phyloP scores from a whole-genome alignment of 2,113 vertebrate genomes.

The Charadrius vociferus region DNA sequence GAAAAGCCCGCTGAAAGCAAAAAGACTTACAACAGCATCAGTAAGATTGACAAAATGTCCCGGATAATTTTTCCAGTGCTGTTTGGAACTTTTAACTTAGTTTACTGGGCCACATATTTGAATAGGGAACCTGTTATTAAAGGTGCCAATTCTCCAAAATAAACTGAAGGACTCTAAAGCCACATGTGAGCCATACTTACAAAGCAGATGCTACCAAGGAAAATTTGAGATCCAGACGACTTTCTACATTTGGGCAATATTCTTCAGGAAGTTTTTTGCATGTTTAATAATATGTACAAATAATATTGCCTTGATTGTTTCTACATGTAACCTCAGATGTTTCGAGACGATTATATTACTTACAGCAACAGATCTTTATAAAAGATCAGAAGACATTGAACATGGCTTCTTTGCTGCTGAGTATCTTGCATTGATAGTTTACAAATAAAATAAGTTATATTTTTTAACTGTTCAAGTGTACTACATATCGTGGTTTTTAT shows the following conservation, averaged over 20 bases:
- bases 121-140: slow-evolving; percentile 95
- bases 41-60: slow-evolving; percentile 99
- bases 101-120: slow-evolving; percentile 98
- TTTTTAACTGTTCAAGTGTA: slow-evolving; percentile 77
- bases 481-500: slow-evolving; percentile 76
- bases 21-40: slow-evolving; percentile 99
- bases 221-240: slow-evolving; percentile 73
- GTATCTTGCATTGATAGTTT: slow-evolving; percentile 74
- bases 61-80: slow-evolving; percentile 94
- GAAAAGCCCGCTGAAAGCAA: slow-evolving; percentile 88
- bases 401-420: slow-evolving; percentile 68
- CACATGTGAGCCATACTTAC: slow-evolving; percentile 74
- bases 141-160: slow-evolving; percentile 85
- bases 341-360: slow-evolving; percentile 69
- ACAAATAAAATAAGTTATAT: slow-evolving; percentile 80
- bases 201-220: slow-evolving; percentile 71
- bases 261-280: slow-evolving; percentile 86
- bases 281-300: slow-evolving; percentile 87
- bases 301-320: slow-evolving; percentile 89
- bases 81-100: slow-evolving; percentile 97
- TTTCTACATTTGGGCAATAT: slow-evolving; percentile 68
- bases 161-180: slow-evolving; percentile 50
- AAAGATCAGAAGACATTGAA: slow-evolving; percentile 66
- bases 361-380: slow-evolving; percentile 67
- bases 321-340: slow-evolving; percentile 81